These are phyloP conservation scores for Paedocypris sp. DNA, from an alignment of 2,113 vertebrate genomes.

Conservation along the genomic window DNA sequence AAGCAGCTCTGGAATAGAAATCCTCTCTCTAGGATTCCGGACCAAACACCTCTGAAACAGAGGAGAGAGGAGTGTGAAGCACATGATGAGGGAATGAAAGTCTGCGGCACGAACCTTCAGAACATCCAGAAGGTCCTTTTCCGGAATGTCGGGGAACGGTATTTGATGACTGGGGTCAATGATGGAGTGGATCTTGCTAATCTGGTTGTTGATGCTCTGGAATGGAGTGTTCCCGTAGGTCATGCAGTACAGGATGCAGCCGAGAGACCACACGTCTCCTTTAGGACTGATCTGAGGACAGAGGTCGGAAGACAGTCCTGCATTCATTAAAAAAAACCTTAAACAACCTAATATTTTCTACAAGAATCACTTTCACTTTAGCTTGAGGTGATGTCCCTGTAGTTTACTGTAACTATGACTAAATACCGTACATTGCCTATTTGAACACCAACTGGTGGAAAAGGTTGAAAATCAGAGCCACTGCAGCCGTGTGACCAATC, in stretches of 20 bases:
- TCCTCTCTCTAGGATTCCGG: slow-evolving; percentile 79
- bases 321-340: no score
- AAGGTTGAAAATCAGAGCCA: no score
- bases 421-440: no score
- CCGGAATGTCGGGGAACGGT: slow-evolving; percentile 78
- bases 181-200: slow-evolving; percentile 87
- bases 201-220: slow-evolving; percentile 87
- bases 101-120: slow-evolving; percentile 84
- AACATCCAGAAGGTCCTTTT: slow-evolving; percentile 87
- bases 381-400: no score
- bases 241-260: slow-evolving; percentile 95
- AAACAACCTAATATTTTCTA: no score
- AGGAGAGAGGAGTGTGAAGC: background rate
- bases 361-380: no score
- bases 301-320: background rate
- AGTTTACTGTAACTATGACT: no score
- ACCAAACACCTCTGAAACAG: slow-evolving; percentile 71
- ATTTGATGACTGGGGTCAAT: slow-evolving; percentile 78
- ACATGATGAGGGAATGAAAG: no score
- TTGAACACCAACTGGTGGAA: no score
- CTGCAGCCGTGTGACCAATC: no score
- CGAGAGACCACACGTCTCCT: slow-evolving; percentile 94
- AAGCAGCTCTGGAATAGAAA: slow-evolving; percentile 79
- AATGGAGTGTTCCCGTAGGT: slow-evolving; percentile 93
- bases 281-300: slow-evolving; percentile 79